phyloP scores from a whole-genome alignment of 2,888 invertebrate species.

The Invenusta paracnida region DNA sequence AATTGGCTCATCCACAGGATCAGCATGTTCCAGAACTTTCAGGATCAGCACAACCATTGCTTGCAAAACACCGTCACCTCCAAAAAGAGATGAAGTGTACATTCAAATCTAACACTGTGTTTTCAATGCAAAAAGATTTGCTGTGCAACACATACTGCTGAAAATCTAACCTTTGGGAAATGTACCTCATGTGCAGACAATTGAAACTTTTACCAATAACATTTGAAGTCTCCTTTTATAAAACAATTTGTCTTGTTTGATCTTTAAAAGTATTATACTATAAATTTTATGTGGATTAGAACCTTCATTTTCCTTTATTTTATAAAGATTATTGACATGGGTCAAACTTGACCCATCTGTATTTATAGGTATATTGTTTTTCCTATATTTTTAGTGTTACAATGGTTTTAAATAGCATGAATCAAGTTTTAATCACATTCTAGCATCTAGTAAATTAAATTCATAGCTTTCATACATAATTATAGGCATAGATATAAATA shows the following conservation, averaged over 20 bases:
- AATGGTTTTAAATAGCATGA: too few species aligned
- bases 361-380: background rate
- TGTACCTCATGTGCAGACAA: background rate
- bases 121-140: background rate
- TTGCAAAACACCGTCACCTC: background rate
- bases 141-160: background rate
- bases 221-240: background rate
- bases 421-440: too few species aligned
- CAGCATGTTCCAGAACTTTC: background rate
- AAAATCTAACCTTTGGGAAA: background rate
- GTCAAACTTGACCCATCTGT: background rate
- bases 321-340: background rate
- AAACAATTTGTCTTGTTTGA: background rate
- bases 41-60: background rate
- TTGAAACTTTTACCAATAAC: background rate
- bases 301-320: background rate
- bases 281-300: background rate
- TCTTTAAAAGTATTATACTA: background rate
- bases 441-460: too few species aligned
- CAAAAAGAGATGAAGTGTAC: background rate
- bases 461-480: too few species aligned
- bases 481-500: too few species aligned
- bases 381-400: background rate
- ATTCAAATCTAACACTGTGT: background rate
- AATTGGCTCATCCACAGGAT: background rate